Percentiles rank a stretch among this genome's conserved stretches.
Conservation (phyloP, 2,797 vertebrate genomes). For the Coranthus polyacanthus region DNA sequence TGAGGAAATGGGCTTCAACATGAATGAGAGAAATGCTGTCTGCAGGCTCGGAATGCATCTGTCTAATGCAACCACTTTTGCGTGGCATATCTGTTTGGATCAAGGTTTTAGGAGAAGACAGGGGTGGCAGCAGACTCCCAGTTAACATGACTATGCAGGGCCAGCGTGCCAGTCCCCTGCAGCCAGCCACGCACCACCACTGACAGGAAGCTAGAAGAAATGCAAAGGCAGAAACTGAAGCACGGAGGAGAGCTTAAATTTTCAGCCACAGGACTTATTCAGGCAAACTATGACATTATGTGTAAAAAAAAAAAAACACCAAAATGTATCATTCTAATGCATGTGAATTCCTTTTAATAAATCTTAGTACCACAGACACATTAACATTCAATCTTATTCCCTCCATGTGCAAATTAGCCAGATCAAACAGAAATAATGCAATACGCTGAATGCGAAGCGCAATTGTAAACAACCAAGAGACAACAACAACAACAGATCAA, state of each 20-base stretch:
- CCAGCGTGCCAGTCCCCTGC: constrained; percentile 26
- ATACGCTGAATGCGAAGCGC: constrained; percentile 30
- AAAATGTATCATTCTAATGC: constrained; percentile 2
- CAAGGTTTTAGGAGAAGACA: constrained; percentile 48
- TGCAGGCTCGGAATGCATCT: constrained; percentile 13
- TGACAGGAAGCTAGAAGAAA: constrained; percentile 21
- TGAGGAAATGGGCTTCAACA: constrained; percentile 23
- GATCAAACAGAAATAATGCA: constrained; percentile 44
- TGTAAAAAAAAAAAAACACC: neutral
- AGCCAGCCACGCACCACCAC: constrained; percentile 24
- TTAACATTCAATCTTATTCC: constrained; percentile 38
- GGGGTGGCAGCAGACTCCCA: constrained; percentile 40
- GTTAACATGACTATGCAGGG: constrained; percentile 46
- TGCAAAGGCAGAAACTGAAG: constrained; percentile 10
- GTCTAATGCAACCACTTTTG: constrained; percentile 38
- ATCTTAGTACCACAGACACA: constrained; percentile 14
- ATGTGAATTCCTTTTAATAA: constrained; percentile 5
- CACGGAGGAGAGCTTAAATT: constrained; percentile 12
- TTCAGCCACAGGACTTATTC: neutral
- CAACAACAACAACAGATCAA: constrained; percentile 49
- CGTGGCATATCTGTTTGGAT: constrained; percentile 45
- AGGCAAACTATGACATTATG: neutral
- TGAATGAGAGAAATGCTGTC: constrained; percentile 27
- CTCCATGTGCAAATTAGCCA: constrained; percentile 46
- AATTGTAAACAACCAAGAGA: constrained; percentile 52